These are phyloP conservation scores for Todus mexicanus DNA, from an alignment of 2,797 vertebrate genomes.

Conservation along the genomic window DNA sequence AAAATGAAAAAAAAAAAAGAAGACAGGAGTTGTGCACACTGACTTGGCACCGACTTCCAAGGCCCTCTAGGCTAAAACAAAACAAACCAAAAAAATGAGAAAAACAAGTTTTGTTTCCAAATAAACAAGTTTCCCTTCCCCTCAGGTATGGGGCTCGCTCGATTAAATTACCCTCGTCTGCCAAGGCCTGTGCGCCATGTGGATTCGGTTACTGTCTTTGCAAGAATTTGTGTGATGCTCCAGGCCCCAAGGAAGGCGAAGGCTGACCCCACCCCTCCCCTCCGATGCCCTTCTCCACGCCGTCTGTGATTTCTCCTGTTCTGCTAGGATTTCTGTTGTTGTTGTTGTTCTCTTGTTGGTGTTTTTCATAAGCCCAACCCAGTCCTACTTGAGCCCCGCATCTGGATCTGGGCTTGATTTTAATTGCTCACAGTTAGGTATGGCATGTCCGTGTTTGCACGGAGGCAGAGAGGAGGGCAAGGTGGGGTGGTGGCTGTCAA, in stretches of 20 bases:
- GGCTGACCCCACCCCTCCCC: background rate
- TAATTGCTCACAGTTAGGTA: background rate
- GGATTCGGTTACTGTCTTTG: conserved; percentile 13
- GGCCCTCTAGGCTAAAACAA: conserved; percentile 6
- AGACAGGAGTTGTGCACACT: background rate
- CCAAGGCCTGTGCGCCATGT: conserved; percentile 47
- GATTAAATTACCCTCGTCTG: background rate
- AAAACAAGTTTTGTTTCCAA: conserved; percentile 67
- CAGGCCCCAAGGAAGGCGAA: background rate
- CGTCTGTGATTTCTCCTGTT: background rate
- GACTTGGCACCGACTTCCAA: conserved; percentile 8
- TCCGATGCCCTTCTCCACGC: background rate
- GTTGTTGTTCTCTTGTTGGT: background rate
- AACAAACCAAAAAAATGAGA: background rate
- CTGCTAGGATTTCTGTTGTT: background rate
- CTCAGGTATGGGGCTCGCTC: conserved; percentile 33
- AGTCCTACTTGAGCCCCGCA: background rate
- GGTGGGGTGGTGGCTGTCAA: background rate
- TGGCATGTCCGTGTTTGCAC: accelerated
- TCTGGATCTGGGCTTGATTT: background rate
- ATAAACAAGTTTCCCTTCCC: conserved; percentile 65
- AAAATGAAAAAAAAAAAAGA: conserved; percentile 18
- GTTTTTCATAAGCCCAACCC: background rate
- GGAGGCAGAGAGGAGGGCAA: background rate
- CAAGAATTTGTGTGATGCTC: background rate